A percentile compares a stretch with the other conserved stretches of the same genome.
These are phyloP conservation scores for Pogona vitticeps DNA, from an alignment of 2,113 vertebrate genomes.

Conservation along the genomic window DNA sequence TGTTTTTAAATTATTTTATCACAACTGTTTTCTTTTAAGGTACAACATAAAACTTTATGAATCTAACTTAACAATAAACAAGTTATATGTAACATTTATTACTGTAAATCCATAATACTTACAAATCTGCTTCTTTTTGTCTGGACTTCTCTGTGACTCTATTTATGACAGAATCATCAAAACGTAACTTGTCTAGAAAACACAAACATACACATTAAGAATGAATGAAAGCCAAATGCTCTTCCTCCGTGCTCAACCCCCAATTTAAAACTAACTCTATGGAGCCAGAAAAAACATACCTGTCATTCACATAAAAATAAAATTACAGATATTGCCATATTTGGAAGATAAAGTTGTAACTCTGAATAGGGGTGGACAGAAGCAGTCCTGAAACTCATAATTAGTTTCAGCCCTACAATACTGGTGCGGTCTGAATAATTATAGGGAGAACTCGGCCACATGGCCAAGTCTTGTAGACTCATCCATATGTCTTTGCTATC, in stretches of 20 bases:
- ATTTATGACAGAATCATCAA: slow-evolving; percentile 84
- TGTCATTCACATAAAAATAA: background rate
- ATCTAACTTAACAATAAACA: background rate
- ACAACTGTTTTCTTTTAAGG: background rate
- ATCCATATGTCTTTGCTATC: no score
- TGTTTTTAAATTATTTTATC: background rate
- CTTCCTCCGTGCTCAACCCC: background rate
- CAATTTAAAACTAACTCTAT: background rate
- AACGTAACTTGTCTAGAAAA: slow-evolving; percentile 76
- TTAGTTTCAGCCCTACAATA: no score
- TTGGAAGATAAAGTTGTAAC: no score
- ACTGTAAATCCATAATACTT: slow-evolving; percentile 58
- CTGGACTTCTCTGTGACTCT: slow-evolving; percentile 81
- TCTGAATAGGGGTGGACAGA: no score
- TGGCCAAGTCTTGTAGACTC: no score
- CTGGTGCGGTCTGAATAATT: no score
- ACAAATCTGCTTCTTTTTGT: slow-evolving; percentile 82
- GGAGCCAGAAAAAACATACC: background rate
- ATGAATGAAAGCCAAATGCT: background rate
- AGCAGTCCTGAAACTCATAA: no score
- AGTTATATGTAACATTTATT: background rate
- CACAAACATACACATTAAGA: background rate
- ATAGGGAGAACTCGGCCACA: no score
- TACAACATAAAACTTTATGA: background rate
- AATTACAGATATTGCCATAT: no score